Percentiles rank a stretch among this genome's conserved stretches.
Conservation (phyloP, 2,113 vertebrate species). For the Neomonachus schauinslandi region DNA sequence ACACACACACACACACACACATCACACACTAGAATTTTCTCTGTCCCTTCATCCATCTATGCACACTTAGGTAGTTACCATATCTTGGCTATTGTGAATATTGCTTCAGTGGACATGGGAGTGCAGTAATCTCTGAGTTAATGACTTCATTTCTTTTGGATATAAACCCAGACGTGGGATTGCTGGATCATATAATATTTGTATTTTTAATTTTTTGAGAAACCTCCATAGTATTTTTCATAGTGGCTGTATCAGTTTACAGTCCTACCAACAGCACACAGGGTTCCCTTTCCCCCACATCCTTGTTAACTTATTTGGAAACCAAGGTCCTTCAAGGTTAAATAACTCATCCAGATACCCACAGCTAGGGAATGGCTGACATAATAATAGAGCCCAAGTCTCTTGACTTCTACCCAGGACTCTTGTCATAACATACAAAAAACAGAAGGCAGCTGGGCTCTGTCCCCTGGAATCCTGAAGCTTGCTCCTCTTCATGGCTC, state of each 20-base stretch:
- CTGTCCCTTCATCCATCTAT: not conserved
- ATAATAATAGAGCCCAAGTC: not conserved
- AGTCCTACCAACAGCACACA: not conserved
- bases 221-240: not conserved
- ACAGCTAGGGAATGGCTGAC: not conserved
- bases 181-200: not conserved
- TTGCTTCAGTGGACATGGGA: not conserved
- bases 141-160: not conserved
- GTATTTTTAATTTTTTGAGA: not conserved
- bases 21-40: not conserved
- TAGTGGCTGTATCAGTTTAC: not conserved
- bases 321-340: not conserved
- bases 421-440: not conserved
- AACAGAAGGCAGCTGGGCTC: not conserved
- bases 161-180: not conserved
- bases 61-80: not conserved
- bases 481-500: not conserved
- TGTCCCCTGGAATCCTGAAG: not conserved
- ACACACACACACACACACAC: not conserved
- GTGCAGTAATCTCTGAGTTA: not conserved
- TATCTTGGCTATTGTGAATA: not conserved
- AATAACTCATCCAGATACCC: conserved; percentile 1
- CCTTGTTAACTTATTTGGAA: not conserved
- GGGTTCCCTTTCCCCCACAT: not conserved
- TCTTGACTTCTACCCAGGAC: not conserved